Conservation (phyloP, 2,113 vertebrate species). For the Gracilinanus agilis region DNA sequence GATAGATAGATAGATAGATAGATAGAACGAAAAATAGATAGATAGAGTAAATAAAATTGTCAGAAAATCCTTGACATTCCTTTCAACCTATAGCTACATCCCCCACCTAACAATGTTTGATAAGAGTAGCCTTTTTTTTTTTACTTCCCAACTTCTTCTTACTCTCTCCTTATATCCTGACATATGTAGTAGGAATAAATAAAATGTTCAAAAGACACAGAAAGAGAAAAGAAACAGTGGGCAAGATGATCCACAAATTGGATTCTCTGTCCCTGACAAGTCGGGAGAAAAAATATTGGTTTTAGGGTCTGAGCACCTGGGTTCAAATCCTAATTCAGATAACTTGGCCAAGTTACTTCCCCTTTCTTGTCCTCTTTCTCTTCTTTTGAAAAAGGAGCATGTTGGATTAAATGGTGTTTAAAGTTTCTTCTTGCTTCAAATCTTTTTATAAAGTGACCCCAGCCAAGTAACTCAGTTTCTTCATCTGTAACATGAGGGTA, state of each 20-base stretch:
- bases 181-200: neutral
- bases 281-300: neutral
- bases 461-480: neutral
- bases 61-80: conserved; percentile 24
- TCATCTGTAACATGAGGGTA: neutral
- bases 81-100: conserved; percentile 32
- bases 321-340: neutral
- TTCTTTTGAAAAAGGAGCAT: neutral
- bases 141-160: neutral
- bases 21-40: too few relatives aligned
- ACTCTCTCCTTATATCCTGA: neutral
- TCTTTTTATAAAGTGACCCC: neutral
- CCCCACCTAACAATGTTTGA: conserved; percentile 9
- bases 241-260: neutral
- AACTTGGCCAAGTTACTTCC: neutral
- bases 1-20: too few relatives aligned
- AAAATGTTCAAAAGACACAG: conserved; percentile 16
- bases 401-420: neutral
- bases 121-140: conserved; percentile 32
- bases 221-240: conserved; percentile 9
- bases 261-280: conserved; percentile 8
- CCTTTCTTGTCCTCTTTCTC: neutral
- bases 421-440: neutral
- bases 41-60: neutral
- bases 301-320: neutral